These are phyloP conservation scores for Harpagoxenus sublaevis DNA, from an alignment of 2,888 invertebrate genomes.

Conservation along the genomic window DNA sequence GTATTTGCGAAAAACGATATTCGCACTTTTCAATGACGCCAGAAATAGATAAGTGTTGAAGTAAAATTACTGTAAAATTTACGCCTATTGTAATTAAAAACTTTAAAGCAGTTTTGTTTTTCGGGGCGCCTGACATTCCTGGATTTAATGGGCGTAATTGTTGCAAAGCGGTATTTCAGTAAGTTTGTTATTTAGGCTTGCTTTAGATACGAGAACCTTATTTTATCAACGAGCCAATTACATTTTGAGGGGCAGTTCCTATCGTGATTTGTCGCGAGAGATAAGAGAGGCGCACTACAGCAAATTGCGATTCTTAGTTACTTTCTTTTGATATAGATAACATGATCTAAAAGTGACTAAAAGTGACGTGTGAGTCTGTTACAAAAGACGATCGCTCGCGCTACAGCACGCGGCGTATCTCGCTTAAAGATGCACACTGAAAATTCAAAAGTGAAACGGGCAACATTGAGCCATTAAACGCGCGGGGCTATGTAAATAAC, in stretches of 20 bases:
- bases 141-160: background rate
- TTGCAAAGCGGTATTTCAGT: background rate
- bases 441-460: slow-evolving; percentile 21
- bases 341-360: background rate
- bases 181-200: slow-evolving; percentile 18
- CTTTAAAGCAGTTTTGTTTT: background rate
- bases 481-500: slow-evolving; percentile 58
- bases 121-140: background rate
- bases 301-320: background rate
- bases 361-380: slow-evolving; percentile 7
- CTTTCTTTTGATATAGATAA: slow-evolving; percentile 3
- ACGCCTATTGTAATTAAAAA: slow-evolving; percentile 17
- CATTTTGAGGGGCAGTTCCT: background rate
- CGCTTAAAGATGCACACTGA: slow-evolving; percentile 8
- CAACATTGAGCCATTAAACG: slow-evolving; percentile 55
- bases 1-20: slow-evolving; percentile 51
- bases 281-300: slow-evolving; percentile 3
- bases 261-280: background rate
- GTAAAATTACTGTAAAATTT: background rate
- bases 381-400: slow-evolving; percentile 16
- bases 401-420: background rate
- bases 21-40: slow-evolving; percentile 56
- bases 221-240: slow-evolving; percentile 6
- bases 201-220: background rate
- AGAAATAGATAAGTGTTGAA: background rate